Percentiles rank a stretch among this genome's conserved stretches.
Evolutionary conservation across 2,113 vertebrate genomes (phyloP).

Genomic region (Ornithorhynchus anatinus): DNA sequence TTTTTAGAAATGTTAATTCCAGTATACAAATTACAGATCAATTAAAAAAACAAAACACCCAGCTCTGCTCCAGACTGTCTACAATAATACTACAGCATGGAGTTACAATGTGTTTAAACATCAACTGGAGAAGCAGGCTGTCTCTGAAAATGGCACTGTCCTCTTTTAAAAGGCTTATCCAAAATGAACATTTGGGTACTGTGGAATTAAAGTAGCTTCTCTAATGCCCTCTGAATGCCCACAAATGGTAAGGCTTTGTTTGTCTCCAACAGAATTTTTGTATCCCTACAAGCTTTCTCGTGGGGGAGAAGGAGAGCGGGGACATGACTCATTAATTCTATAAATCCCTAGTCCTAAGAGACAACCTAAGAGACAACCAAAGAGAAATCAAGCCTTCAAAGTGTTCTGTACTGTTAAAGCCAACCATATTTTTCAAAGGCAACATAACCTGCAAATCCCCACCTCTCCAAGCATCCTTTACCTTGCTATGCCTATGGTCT

Average conservation of each 20-base stretch:
- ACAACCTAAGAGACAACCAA: neutral
- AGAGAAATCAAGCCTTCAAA: neutral
- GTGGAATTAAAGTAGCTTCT: neutral
- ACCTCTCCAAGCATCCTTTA: neutral
- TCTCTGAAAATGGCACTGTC: neutral
- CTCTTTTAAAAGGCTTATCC: neutral
- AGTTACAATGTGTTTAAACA: neutral
- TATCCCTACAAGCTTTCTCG: neutral
- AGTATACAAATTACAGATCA: neutral
- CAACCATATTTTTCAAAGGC: neutral
- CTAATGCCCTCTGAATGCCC: neutral
- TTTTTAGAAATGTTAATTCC: neutral
- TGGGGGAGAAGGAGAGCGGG: neutral
- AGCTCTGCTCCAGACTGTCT: neutral
- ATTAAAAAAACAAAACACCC: neutral
- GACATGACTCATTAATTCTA: constrained; percentile 7
- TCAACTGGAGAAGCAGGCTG: neutral
- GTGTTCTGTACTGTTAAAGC: neutral
- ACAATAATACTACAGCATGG: neutral
- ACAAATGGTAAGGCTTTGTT: neutral
- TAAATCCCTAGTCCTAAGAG: neutral
- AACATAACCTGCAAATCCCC: neutral
- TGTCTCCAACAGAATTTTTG: neutral
- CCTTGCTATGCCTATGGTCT: neutral
- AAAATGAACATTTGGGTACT: neutral